phyloP scores from a whole-genome alignment of 2,888 invertebrate genomes.

The Unio pictorum region DNA sequence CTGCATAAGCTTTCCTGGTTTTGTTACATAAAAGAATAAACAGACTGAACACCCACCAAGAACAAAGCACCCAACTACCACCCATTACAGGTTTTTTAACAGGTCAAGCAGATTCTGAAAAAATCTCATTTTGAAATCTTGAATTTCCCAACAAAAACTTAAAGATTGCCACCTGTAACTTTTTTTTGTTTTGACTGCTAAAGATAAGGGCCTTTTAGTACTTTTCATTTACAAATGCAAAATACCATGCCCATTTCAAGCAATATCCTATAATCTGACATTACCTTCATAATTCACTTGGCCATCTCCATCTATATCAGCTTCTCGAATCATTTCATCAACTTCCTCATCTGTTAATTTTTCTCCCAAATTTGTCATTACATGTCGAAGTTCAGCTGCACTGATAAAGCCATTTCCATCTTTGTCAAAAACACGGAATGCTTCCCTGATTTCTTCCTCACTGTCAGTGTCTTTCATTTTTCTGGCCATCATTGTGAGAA shows the following conservation, averaged over 20 bases:
- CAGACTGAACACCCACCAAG: no score
- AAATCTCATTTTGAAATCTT: no score
- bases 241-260: neutral
- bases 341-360: slow-evolving; percentile 87
- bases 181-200: no score
- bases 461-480: slow-evolving; percentile 99
- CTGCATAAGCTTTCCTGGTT: no score
- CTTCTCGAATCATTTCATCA: slow-evolving; percentile 43
- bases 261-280: slow-evolving; percentile 80
- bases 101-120: no score
- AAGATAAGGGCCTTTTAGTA: no score
- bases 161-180: no score
- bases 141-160: no score
- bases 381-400: slow-evolving; percentile 98
- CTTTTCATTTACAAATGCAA: no score
- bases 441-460: slow-evolving; percentile 97
- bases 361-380: slow-evolving; percentile 99
- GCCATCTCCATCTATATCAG: slow-evolving; percentile 91
- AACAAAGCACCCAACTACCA: no score
- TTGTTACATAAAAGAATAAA: no score
- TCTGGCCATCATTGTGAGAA: slow-evolving; percentile 99
- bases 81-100: no score
- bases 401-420: slow-evolving; percentile 99
- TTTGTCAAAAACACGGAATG: slow-evolving; percentile 98
- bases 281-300: slow-evolving; percentile 78